A percentile compares a stretch with the other conserved stretches of the same genome.
phyloP scores from a whole-genome alignment of 2,888 invertebrate species.

The Bedellia somnulentella region DNA sequence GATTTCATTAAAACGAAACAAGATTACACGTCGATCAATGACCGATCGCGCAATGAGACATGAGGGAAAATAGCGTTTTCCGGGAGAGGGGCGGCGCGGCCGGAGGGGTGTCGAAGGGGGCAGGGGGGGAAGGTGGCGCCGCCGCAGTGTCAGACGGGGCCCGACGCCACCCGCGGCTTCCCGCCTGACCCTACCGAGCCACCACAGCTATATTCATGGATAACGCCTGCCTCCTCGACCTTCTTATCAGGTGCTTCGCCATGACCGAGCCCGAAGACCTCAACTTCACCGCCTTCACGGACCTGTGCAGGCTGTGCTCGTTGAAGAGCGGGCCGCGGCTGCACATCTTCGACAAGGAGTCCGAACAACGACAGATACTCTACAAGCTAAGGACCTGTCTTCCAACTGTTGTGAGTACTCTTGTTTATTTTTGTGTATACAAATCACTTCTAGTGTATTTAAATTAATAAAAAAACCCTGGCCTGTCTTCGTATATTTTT shows the following conservation, averaged over 20 bases:
- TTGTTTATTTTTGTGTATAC: slow-evolving; percentile 10
- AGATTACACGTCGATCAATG: slow-evolving; percentile 1
- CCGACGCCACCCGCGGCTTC: slow-evolving; percentile 33
- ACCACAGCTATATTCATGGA: slow-evolving; percentile 55
- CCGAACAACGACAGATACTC: slow-evolving; percentile 69
- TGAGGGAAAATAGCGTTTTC: slow-evolving; percentile 48
- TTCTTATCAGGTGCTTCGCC: slow-evolving; percentile 62
- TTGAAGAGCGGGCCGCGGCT: slow-evolving; percentile 69
- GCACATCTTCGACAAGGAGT: slow-evolving; percentile 72
- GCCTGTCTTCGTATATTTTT: too few relatives aligned
- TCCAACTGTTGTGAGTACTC: slow-evolving; percentile 64
- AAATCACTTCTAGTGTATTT: too few relatives aligned
- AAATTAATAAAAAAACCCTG: too few relatives aligned
- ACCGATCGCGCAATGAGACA: slow-evolving; percentile 1
- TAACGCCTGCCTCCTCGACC: slow-evolving; percentile 63
- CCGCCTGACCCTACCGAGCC: slow-evolving; percentile 28
- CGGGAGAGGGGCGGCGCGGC: slow-evolving; percentile 20
- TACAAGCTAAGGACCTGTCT: slow-evolving; percentile 71
- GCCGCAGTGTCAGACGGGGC: slow-evolving; percentile 1
- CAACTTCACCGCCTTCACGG: slow-evolving; percentile 68
- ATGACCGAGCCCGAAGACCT: slow-evolving; percentile 70
- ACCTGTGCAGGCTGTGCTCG: slow-evolving; percentile 71
- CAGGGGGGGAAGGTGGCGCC: slow-evolving; percentile 13
- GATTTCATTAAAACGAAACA: too few relatives aligned
- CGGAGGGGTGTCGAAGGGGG: slow-evolving; percentile 17